Conservation (phyloP, 92 coral and sea anemone species). For the Pocillopora meandrina region DNA sequence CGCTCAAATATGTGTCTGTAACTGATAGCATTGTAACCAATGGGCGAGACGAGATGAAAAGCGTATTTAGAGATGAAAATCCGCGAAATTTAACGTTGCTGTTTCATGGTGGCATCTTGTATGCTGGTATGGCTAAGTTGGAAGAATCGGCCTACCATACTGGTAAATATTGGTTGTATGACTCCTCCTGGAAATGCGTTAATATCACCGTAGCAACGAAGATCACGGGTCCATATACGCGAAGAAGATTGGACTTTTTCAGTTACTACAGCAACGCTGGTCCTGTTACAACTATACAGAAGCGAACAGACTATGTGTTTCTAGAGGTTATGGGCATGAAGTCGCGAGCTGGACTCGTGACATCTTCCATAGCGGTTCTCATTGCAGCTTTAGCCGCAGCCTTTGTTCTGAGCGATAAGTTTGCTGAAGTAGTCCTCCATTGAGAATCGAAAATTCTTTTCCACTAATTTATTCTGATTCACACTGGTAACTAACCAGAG, state of each 20-base stretch:
- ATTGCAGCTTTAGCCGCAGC: not conserved
- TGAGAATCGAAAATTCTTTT: too few relatives aligned
- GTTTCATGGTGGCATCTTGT: constrained; percentile 7
- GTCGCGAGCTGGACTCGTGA: not conserved
- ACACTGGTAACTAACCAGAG: too few relatives aligned
- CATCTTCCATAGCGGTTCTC: not conserved
- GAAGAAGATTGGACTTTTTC: constrained; percentile 2
- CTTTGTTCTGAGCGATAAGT: not conserved
- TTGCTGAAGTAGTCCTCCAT: too few relatives aligned
- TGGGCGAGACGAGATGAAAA: constrained; percentile 10
- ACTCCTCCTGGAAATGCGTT: constrained; percentile 21
- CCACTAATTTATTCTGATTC: too few relatives aligned
- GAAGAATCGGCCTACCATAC: constrained; percentile 3
- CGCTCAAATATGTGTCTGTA: constrained; percentile 29
- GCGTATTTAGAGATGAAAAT: constrained; percentile 18
- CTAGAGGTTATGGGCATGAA: not conserved
- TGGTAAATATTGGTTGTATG: constrained; percentile 1
- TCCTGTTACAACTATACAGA: constrained; percentile 12
- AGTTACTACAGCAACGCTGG: constrained; percentile 18
- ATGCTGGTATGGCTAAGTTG: constrained; percentile 23
- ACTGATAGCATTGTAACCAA: constrained; percentile 1
- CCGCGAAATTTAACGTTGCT: constrained; percentile 30
- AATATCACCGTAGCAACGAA: constrained; percentile 3
- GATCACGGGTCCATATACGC: not conserved
- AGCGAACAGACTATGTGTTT: constrained; percentile 6